Evolutionary conservation across 2,888 invertebrate species (phyloP).

Genomic region (Blastobasis lacticolella): DNA sequence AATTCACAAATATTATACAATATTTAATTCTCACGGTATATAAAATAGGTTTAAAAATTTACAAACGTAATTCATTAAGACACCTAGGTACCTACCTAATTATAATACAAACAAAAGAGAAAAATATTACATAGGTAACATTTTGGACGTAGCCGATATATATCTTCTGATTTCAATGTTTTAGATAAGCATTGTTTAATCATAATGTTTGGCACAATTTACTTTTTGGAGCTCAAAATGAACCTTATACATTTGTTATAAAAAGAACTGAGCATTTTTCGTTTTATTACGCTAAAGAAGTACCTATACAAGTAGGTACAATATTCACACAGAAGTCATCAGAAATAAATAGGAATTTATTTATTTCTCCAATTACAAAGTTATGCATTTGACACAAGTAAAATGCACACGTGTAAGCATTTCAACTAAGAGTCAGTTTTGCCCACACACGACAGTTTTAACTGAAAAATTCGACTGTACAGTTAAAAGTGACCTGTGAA

Average conservation of each 20-base stretch:
- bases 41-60: constrained; percentile 31
- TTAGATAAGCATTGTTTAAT: background rate
- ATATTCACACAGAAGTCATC: too few relatives aligned
- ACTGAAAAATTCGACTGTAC: background rate
- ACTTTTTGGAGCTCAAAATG: constrained; percentile 25
- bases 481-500: too few relatives aligned
- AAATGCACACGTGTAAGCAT: constrained; percentile 5
- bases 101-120: constrained; percentile 43
- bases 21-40: constrained; percentile 38
- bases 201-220: constrained; percentile 51
- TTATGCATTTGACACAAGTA: too few relatives aligned
- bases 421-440: background rate
- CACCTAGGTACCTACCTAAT: too few relatives aligned
- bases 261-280: constrained; percentile 48
- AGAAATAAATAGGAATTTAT: too few relatives aligned
- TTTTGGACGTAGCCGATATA: constrained; percentile 40
- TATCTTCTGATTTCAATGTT: too few relatives aligned
- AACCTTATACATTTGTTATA: constrained; percentile 20
- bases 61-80: constrained; percentile 21
- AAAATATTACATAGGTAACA: constrained; percentile 49
- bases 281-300: constrained; percentile 20
- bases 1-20: constrained; percentile 35
- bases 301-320: too few relatives aligned
- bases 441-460: background rate
- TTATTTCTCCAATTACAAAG: too few relatives aligned